Conservation (phyloP, 2,797 vertebrate species). For the Cottoperca gobio region DNA sequence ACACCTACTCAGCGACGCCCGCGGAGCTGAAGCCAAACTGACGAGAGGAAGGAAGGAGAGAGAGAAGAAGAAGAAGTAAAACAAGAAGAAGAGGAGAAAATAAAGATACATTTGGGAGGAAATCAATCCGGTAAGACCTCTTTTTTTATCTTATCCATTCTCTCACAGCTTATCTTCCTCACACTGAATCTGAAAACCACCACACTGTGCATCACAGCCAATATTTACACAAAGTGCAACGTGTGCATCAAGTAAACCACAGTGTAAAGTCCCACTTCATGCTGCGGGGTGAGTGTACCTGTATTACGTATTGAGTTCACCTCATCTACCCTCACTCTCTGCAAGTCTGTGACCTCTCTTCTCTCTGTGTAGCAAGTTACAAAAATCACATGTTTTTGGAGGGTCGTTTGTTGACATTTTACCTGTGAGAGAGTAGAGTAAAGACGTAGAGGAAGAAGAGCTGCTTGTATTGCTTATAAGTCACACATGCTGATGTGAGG, state of each 20-base stretch:
- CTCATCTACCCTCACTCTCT: neutral
- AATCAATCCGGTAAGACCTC: slow-evolving; percentile 52
- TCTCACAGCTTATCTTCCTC: neutral
- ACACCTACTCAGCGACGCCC: slow-evolving; percentile 38
- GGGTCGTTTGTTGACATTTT: neutral
- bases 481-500: neutral
- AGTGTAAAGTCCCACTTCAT: neutral
- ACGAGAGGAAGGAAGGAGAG: slow-evolving; percentile 10
- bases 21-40: slow-evolving; percentile 32
- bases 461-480: neutral
- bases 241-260: neutral
- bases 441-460: neutral
- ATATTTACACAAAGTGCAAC: neutral
- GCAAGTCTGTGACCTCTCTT: neutral
- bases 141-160: neutral
- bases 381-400: neutral
- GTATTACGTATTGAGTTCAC: neutral
- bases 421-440: no score
- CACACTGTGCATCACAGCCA: neutral
- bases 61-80: slow-evolving; percentile 5
- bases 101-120: slow-evolving; percentile 26
- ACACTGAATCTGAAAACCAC: neutral
- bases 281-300: slow-evolving; percentile 1
- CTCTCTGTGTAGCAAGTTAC: neutral
- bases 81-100: neutral